Evolutionary conservation across 2,888 invertebrate species (phyloP).

Genomic region (Polietes domitor): DNA sequence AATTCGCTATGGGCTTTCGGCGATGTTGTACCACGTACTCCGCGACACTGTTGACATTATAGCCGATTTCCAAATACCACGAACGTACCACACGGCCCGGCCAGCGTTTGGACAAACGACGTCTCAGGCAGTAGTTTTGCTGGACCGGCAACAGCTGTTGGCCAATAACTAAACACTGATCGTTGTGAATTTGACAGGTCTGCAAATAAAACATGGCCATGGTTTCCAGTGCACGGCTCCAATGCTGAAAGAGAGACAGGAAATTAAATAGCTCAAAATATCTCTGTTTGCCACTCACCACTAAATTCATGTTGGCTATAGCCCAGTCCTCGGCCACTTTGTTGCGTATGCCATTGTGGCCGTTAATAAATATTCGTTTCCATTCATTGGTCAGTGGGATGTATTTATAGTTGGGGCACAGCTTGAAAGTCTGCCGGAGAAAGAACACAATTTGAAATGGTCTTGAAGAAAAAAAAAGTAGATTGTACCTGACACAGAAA

Average conservation of each 20-base stretch:
- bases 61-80: constrained; percentile 69
- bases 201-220: constrained; percentile 65
- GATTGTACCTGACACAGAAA: constrained; percentile 27
- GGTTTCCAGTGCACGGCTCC: constrained; percentile 67
- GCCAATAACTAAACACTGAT: constrained; percentile 68
- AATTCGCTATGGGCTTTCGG: constrained; percentile 28
- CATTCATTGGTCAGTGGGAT: not conserved
- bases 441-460: not conserved
- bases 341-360: constrained; percentile 71
- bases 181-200: constrained; percentile 55
- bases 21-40: constrained; percentile 46
- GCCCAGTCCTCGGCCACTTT: constrained; percentile 67
- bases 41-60: constrained; percentile 41
- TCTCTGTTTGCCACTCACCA: constrained; percentile 58
- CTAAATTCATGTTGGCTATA: constrained; percentile 70
- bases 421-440: not conserved
- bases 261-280: no score
- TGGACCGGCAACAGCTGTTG: constrained; percentile 60
- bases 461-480: not conserved
- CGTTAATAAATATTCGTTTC: constrained; percentile 55
- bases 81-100: constrained; percentile 64
- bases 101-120: constrained; percentile 64
- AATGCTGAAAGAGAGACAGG: constrained; percentile 60
- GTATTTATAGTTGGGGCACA: not conserved
- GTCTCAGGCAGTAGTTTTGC: constrained; percentile 60